phyloP scores from a whole-genome alignment of 1,140 invertebrate genomes.

The Bradysia coprophila region DNA sequence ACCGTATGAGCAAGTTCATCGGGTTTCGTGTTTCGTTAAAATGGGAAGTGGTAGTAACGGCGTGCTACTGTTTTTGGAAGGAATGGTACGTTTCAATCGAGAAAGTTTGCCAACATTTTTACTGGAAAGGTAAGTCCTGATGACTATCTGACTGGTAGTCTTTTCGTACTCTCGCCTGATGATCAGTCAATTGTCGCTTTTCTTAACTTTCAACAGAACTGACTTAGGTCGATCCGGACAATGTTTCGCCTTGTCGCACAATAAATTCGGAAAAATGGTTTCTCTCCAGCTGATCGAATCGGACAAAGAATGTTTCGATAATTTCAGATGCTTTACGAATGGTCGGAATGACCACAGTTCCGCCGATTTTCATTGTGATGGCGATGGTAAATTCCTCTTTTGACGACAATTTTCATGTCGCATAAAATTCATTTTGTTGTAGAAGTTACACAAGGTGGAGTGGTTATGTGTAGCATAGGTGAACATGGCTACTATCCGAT shows the following conservation, averaged over 20 bases:
- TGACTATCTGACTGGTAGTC: too few species aligned
- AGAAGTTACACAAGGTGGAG: background rate
- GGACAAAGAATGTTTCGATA: background rate
- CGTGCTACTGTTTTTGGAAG: conserved; percentile 34
- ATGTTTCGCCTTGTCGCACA: background rate
- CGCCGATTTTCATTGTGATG: background rate
- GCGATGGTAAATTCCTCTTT: background rate
- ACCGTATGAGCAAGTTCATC: conserved; percentile 44
- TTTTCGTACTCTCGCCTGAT: background rate
- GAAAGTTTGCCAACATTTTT: conserved; percentile 37
- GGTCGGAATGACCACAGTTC: background rate
- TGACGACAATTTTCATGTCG: background rate
- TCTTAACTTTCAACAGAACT: background rate
- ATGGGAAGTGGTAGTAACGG: conserved; percentile 27
- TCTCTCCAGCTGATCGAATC: background rate
- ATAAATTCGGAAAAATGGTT: background rate
- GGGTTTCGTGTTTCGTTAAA: conserved; percentile 29
- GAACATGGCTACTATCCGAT: background rate
- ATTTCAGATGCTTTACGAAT: background rate
- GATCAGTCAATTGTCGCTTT: background rate
- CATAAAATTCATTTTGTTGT: background rate
- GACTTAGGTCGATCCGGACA: background rate
- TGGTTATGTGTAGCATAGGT: background rate
- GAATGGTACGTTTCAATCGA: conserved; percentile 30
- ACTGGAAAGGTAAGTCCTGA: background rate